These are phyloP conservation scores for Amorpha juglandis DNA, from an alignment of 2,888 invertebrate genomes.

Conservation along the genomic window DNA sequence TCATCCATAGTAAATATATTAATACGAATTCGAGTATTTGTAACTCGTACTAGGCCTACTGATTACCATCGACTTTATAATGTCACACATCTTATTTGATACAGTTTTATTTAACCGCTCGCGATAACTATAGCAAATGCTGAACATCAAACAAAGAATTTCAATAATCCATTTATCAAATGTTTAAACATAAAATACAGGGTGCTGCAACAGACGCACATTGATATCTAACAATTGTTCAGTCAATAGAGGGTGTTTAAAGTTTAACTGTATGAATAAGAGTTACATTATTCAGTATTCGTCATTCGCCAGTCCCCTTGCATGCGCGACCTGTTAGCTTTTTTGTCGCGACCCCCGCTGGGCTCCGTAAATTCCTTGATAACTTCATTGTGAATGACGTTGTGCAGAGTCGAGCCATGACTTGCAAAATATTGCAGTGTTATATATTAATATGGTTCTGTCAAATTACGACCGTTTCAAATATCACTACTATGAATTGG, in stretches of 20 bases:
- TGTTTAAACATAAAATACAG: slow-evolving; percentile 13
- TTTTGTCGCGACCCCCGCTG: slow-evolving; percentile 68
- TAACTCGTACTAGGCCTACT: too few species aligned
- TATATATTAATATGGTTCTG: too few species aligned
- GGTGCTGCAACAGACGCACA: slow-evolving; percentile 36
- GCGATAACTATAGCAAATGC: background rate
- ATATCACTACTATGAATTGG: too few species aligned
- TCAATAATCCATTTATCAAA: slow-evolving; percentile 24
- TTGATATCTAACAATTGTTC: slow-evolving; percentile 68
- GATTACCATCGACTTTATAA: too few species aligned
- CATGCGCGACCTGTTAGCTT: slow-evolving; percentile 64
- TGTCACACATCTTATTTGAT: background rate
- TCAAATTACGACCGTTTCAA: too few species aligned
- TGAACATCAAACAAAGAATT: background rate
- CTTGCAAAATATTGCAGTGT: slow-evolving; percentile 35
- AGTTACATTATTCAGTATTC: slow-evolving; percentile 77
- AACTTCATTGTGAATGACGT: slow-evolving; percentile 76
- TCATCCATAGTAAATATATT: too few species aligned
- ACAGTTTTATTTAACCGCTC: background rate
- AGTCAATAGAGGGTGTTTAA: slow-evolving; percentile 77
- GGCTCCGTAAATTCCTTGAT: slow-evolving; percentile 70
- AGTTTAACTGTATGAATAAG: slow-evolving; percentile 73
- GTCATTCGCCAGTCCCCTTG: slow-evolving; percentile 47
- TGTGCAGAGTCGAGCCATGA: slow-evolving; percentile 54
- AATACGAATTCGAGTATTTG: too few species aligned